These are phyloP conservation scores for Solenopsis invicta DNA, from an alignment of 1,140 invertebrate species.

Conservation along the genomic window DNA sequence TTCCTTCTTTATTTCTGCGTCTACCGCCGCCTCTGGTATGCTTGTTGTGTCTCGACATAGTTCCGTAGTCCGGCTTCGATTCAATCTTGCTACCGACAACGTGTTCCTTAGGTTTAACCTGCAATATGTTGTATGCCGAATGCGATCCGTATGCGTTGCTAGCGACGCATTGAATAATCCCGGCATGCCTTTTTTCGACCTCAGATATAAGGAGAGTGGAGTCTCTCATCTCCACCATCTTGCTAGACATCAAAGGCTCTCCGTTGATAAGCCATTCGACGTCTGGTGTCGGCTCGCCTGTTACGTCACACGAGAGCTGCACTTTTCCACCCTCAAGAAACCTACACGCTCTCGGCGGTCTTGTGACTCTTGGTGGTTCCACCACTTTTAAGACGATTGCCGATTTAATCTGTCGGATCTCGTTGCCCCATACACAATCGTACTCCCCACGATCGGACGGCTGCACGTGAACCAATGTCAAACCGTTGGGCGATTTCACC, in stretches of 20 bases:
- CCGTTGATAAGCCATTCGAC: conserved; percentile 96
- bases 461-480: conserved; percentile 82
- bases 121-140: conserved; percentile 88
- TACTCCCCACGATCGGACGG: conserved; percentile 82
- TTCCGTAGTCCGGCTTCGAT: conserved; percentile 77
- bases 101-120: conserved; percentile 92
- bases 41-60: conserved; percentile 78
- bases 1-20: conserved; percentile 85
- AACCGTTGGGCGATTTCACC: conserved; percentile 74
- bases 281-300: conserved; percentile 91
- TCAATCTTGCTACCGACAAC: conserved; percentile 84
- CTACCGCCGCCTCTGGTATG: conserved; percentile 83
- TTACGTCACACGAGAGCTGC: conserved; percentile 89
- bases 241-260: conserved; percentile 87
- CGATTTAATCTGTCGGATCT: conserved; percentile 81
- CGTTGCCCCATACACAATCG: conserved; percentile 84
- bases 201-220: conserved; percentile 89
- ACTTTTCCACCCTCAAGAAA: conserved; percentile 90
- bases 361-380: conserved; percentile 89
- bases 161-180: conserved; percentile 96
- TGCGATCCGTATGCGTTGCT: conserved; percentile 93
- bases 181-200: conserved; percentile 93
- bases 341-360: conserved; percentile 87
- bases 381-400: conserved; percentile 84
- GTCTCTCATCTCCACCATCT: conserved; percentile 86